Evolutionary conservation across 23 tunicate genomes (phyloP).

Genomic region (Corella eumyota): DNA sequence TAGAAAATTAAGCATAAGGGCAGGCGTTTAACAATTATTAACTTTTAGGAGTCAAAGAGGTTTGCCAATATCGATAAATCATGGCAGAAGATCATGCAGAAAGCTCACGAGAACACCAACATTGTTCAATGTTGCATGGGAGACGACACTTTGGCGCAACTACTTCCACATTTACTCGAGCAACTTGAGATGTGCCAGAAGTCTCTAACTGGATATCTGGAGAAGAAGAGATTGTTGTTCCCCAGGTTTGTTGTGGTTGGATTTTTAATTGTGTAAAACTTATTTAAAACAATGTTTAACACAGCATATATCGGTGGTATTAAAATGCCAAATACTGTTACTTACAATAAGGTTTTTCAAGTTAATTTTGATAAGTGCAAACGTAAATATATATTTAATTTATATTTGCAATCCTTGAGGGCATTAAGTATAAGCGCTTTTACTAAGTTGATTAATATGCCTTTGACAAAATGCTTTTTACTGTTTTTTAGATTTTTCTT

Average conservation of each 20-base stretch:
- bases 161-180: slow-evolving; percentile 93
- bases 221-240: slow-evolving; percentile 92
- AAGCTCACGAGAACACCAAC: slow-evolving; percentile 99
- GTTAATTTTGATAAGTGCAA: too few relatives aligned
- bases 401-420: too few relatives aligned
- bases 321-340: too few relatives aligned
- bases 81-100: slow-evolving; percentile 99
- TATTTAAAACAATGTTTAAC: neutral
- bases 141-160: slow-evolving; percentile 96
- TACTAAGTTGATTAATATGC: too few relatives aligned
- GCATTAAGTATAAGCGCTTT: too few relatives aligned
- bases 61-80: slow-evolving; percentile 98
- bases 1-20: too few relatives aligned
- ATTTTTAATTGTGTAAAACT: neutral
- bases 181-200: slow-evolving; percentile 99
- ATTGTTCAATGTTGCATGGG: slow-evolving; percentile 99
- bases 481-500: slow-evolving; percentile 75
- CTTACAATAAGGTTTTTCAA: too few relatives aligned
- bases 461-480: too few relatives aligned
- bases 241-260: slow-evolving; percentile 45
- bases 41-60: slow-evolving; percentile 88
- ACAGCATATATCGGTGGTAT: too few relatives aligned
- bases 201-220: slow-evolving; percentile 95
- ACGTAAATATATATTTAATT: too few relatives aligned
- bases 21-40: too few relatives aligned